Evolutionary conservation across 2,888 invertebrate species (phyloP).

Genomic region (Morinoia aosen): DNA sequence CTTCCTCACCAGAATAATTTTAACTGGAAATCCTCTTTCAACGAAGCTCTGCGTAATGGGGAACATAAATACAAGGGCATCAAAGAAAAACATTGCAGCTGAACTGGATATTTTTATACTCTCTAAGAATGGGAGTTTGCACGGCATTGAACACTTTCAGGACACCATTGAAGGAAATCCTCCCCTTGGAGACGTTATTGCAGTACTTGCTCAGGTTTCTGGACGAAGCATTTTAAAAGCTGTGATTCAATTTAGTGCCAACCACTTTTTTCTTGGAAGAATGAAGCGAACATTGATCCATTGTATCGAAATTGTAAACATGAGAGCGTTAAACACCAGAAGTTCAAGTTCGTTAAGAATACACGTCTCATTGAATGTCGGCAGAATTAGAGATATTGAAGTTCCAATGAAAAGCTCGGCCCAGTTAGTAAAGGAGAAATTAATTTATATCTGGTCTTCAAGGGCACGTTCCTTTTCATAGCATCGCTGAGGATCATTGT

Average conservation of each 20-base stretch:
- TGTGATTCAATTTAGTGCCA: neutral
- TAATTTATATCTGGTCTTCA: neutral
- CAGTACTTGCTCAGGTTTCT: neutral
- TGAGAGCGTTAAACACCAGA: neutral
- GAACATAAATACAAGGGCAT: neutral
- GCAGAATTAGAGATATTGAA: neutral
- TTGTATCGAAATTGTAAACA: neutral
- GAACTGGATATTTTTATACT: neutral
- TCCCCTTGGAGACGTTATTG: neutral
- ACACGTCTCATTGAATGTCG: neutral
- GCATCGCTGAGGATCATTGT: neutral
- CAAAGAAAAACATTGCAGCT: neutral
- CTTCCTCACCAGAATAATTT: neutral
- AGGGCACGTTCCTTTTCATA: neutral
- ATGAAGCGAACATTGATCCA: neutral
- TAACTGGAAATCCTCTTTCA: neutral
- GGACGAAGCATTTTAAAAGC: neutral
- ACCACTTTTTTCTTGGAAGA: neutral
- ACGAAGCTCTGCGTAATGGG: neutral
- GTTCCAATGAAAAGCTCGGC: neutral
- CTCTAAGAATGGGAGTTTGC: neutral
- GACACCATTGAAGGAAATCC: neutral
- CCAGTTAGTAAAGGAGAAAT: neutral
- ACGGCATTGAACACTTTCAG: neutral
- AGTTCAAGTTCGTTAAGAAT: neutral